Conservation (phyloP, 2,797 vertebrate species). For the Acanthurus leucopareius region DNA sequence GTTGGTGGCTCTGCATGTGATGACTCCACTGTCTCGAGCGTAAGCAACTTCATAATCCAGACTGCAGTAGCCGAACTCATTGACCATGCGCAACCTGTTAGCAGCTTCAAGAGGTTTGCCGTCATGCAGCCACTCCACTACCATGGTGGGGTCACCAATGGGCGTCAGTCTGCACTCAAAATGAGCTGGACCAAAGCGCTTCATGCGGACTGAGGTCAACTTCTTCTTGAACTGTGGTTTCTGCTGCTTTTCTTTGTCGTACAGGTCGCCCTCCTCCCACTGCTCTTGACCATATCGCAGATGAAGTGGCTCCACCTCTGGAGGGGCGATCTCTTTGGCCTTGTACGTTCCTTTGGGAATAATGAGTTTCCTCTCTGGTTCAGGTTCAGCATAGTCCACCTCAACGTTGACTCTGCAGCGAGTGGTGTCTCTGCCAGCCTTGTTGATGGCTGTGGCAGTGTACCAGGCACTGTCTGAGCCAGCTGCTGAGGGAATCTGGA, state of each 20-base stretch:
- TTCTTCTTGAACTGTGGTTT: constrained; percentile 99
- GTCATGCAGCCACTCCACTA: constrained; percentile 97
- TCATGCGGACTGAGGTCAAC: constrained; percentile 95
- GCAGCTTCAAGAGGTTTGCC: constrained; percentile 96
- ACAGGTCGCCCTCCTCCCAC: constrained; percentile 99
- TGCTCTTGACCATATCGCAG: constrained; percentile 97
- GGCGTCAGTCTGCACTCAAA: constrained; percentile 98
- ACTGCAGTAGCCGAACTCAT: constrained; percentile 98
- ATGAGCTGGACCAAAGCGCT: constrained; percentile 93
- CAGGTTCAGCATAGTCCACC: constrained; percentile 90
- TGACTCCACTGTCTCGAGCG: constrained; percentile 96
- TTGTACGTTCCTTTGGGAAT: constrained; percentile 97
- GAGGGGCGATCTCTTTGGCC: constrained; percentile 97
- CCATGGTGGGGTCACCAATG: constrained; percentile 97
- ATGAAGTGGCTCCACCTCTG: constrained; percentile 96
- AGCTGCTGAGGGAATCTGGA: constrained; percentile 91
- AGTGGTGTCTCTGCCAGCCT: constrained; percentile 96
- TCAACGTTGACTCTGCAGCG: constrained; percentile 98
- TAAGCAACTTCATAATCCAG: constrained; percentile 97
- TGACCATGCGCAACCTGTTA: constrained; percentile 97
- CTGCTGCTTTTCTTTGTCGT: constrained; percentile 99
- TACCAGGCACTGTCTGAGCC: constrained; percentile 97
- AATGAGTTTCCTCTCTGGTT: constrained; percentile 92
- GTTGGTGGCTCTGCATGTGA: constrained; percentile 97
- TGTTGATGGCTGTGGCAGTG: constrained; percentile 98